Conservation (phyloP, 2,113 vertebrate genomes). For the Zapus hudsonius region DNA sequence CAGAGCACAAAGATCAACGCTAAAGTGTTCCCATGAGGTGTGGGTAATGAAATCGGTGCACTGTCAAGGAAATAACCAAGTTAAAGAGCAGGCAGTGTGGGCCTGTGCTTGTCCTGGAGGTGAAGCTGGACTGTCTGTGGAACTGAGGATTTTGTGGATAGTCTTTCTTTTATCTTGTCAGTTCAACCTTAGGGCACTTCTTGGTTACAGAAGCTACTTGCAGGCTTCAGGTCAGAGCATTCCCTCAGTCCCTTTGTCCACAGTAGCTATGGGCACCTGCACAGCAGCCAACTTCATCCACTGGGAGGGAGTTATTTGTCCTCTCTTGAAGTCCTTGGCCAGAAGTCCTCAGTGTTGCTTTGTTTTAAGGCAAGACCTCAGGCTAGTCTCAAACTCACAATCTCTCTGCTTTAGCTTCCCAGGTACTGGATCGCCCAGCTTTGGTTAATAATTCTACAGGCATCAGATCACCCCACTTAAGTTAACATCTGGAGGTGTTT, state of each 20-base stretch:
- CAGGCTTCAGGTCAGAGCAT: background rate
- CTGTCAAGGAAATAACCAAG: background rate
- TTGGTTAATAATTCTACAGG: background rate
- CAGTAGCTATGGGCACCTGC: background rate
- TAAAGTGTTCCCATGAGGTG: background rate
- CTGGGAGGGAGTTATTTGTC: background rate
- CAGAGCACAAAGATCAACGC: background rate
- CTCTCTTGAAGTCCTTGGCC: background rate
- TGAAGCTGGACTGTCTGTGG: background rate
- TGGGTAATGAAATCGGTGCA: background rate
- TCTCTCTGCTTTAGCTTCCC: background rate
- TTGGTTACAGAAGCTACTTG: background rate
- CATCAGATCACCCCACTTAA: background rate
- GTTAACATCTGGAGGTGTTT: background rate
- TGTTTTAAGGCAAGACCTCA: background rate
- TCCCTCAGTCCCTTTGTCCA: background rate
- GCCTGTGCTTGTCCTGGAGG: background rate
- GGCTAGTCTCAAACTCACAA: background rate
- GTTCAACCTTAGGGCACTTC: background rate
- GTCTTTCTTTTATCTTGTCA: background rate
- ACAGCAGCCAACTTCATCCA: accelerated
- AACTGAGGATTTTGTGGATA: background rate
- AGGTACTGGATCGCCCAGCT: background rate
- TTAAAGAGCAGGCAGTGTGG: background rate
- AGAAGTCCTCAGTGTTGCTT: background rate